A percentile compares a stretch with the other conserved stretches of the same genome.
Conservation (phyloP, 2,113 vertebrate genomes). For the Pelusios castaneus region DNA sequence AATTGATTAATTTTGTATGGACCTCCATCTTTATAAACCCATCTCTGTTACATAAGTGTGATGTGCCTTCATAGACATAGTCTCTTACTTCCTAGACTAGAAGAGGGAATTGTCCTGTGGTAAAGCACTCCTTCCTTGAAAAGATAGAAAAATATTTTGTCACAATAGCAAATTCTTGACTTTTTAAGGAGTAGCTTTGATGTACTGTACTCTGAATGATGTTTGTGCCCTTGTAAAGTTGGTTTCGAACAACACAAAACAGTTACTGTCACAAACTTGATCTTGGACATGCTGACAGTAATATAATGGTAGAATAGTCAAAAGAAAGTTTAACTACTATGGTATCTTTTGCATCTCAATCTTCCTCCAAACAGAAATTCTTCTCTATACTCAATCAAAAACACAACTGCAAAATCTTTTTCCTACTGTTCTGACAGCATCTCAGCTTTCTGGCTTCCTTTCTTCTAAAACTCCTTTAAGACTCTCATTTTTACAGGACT, state of each 20-base stretch:
- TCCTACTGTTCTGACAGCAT: neutral
- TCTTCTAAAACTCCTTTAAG: neutral
- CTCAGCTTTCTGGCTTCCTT: neutral
- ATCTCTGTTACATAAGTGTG: neutral
- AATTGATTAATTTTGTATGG: neutral
- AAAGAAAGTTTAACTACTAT: neutral
- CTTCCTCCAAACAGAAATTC: neutral
- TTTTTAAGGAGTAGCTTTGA: neutral
- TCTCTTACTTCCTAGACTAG: neutral
- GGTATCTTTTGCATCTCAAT: neutral
- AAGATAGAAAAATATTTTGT: neutral
- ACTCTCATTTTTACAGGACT: neutral
- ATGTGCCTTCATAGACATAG: neutral
- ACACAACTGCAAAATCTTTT: neutral
- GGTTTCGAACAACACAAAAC: neutral
- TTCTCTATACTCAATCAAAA: neutral
- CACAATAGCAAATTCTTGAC: neutral
- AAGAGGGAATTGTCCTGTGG: neutral
- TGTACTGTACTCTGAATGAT: neutral
- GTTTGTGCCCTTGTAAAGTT: neutral
- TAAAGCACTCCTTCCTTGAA: neutral
- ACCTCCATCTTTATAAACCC: neutral
- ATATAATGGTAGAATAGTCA: neutral
- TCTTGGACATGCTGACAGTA: neutral
- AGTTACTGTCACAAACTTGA: neutral